These are phyloP conservation scores for Drosophila prolongata DNA, from an alignment of 2,888 invertebrate genomes.

Conservation along the genomic window DNA sequence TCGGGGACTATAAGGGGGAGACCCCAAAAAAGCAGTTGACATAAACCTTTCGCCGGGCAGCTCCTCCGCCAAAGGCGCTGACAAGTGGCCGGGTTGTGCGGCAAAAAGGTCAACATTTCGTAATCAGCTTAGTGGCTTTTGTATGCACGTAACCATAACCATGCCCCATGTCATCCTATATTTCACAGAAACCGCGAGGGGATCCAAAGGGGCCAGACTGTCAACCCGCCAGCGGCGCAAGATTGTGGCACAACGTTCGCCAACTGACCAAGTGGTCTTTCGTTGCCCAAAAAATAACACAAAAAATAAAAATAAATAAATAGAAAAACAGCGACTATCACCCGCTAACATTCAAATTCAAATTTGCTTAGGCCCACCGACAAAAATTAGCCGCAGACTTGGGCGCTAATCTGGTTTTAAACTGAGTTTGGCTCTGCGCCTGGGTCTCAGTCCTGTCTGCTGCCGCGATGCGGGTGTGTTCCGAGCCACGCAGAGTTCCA, in stretches of 20 bases:
- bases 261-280: slow-evolving; percentile 75
- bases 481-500: slow-evolving; percentile 41
- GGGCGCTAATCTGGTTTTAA: slow-evolving; percentile 82
- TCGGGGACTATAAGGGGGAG: slow-evolving; percentile 4
- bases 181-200: slow-evolving; percentile 65
- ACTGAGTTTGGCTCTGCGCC: slow-evolving; percentile 44
- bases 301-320: slow-evolving; percentile 25
- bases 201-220: slow-evolving; percentile 55
- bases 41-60: slow-evolving; percentile 73
- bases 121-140: slow-evolving; percentile 66
- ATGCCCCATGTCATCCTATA: slow-evolving; percentile 80
- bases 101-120: slow-evolving; percentile 77
- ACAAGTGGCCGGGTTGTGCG: slow-evolving; percentile 64
- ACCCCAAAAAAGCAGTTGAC: slow-evolving; percentile 60
- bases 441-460: slow-evolving; percentile 36
- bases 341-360: slow-evolving; percentile 82
- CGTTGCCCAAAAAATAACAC: slow-evolving; percentile 20
- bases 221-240: slow-evolving; percentile 58
- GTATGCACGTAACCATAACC: slow-evolving; percentile 76
- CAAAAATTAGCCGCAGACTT: slow-evolving; percentile 79
- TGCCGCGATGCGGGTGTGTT: slow-evolving; percentile 80
- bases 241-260: slow-evolving; percentile 70
- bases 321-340: slow-evolving; percentile 66
- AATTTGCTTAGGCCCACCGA: slow-evolving; percentile 70
- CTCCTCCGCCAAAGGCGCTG: slow-evolving; percentile 68